phyloP scores from a whole-genome alignment of 2,113 vertebrate genomes.

The Plectropomus leopardus region DNA sequence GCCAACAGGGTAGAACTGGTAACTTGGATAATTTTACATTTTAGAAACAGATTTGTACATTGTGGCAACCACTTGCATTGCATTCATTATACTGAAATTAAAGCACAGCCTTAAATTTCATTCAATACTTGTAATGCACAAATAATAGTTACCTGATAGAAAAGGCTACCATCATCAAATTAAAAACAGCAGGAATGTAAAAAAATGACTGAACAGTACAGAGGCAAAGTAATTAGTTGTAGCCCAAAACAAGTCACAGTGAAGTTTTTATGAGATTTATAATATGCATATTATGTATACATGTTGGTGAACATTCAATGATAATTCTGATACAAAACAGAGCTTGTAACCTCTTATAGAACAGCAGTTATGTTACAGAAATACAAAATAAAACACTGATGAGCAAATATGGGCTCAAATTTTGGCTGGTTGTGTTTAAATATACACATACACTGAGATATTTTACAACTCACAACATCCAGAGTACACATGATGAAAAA shows the following conservation, averaged over 20 bases:
- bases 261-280: constrained; percentile 34
- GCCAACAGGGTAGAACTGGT: not conserved
- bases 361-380: constrained; percentile 47
- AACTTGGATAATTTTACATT: constrained; percentile 20
- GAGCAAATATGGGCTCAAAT: constrained; percentile 38
- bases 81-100: constrained; percentile 26
- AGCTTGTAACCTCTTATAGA: constrained; percentile 20
- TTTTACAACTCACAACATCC: constrained; percentile 74
- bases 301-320: constrained; percentile 56
- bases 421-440: constrained; percentile 57
- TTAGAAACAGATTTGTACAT: constrained; percentile 8
- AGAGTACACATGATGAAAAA: constrained; percentile 62
- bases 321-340: constrained; percentile 59
- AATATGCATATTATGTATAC: constrained; percentile 67
- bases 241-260: constrained; percentile 69
- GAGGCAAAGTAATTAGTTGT: constrained; percentile 46
- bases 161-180: constrained; percentile 36
- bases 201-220: constrained; percentile 35
- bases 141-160: constrained; percentile 29
- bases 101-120: constrained; percentile 23
- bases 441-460: constrained; percentile 56
- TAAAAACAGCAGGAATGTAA: constrained; percentile 51
- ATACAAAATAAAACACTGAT: constrained; percentile 55
- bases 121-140: constrained; percentile 39
- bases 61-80: constrained; percentile 24